phyloP scores from a whole-genome alignment of 2,797 vertebrate genomes.

The Enteromius argenteus region DNA sequence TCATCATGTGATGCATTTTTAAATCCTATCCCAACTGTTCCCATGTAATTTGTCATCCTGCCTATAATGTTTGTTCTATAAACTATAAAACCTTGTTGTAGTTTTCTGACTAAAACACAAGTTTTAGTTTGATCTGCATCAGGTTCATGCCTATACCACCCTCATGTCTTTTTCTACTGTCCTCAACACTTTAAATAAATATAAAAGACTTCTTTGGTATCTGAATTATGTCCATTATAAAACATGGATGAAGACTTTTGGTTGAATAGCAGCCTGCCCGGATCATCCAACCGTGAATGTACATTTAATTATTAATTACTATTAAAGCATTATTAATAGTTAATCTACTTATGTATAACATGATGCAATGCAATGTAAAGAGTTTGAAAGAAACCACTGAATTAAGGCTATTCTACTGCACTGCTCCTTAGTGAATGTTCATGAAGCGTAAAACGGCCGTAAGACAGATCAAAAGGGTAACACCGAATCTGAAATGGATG shows the following conservation, averaged over 20 bases:
- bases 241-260: neutral
- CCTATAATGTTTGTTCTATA: neutral
- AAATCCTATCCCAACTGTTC: neutral
- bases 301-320: slow-evolving; percentile 1
- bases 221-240: slow-evolving; percentile 7
- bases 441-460: neutral
- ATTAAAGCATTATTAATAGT: slow-evolving; percentile 1
- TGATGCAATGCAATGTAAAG: slow-evolving; percentile 34
- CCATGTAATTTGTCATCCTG: neutral
- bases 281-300: neutral
- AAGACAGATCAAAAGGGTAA: neutral
- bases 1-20: neutral
- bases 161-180: neutral
- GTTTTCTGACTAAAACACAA: no score
- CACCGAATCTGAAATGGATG: neutral
- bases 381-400: neutral
- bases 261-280: neutral
- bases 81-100: neutral
- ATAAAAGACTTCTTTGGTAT: neutral
- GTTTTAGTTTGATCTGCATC: neutral
- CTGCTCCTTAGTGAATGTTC: neutral
- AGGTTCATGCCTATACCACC: neutral
- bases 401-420: neutral
- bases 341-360: neutral
- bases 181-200: neutral